Base-by-base conservation (phyloP, 2,113 vertebrate species). In the Thamnophis sirtalis region DNA sequence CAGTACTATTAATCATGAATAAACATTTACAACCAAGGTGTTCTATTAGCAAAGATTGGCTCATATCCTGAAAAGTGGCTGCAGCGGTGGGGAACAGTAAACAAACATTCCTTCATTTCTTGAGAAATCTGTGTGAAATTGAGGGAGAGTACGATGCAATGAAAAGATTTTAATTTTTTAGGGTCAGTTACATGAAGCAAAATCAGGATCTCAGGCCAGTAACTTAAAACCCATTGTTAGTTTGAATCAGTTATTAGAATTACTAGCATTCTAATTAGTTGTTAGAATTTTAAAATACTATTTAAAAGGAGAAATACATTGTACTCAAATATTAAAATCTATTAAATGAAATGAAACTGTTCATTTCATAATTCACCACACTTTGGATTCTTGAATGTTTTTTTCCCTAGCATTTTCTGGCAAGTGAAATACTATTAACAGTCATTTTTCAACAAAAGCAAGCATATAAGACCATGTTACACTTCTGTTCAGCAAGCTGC, bases 181-280 rank as follows among this genome's bases (percentile, higher is more conserved):
- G 8, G 19, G 21, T 89, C 5, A 86, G 48, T 17, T 91, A 49
- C 1, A 88, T 48, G 17, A 91, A 22, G 89, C 54, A 63, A n/a
- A 22, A 91, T 50, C 53, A 60, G 92, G 94, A 84, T 51, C 54
- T 85, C 2, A 90, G 80, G 87, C 91, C 87, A 22, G 4, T 51
- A 17, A 22, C 33, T n/a, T 91, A 28, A 51, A 38, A 28, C 48
- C n/a, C 4, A 86, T 58, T 26, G 33, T 51, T 21, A 80, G 24
- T 55, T 48, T 53, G 9, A 24, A 21, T n/a, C 15, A 86, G 38
- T 50, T 33, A 58, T 48, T 86, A 22, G 48, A 91, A 87, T 49
- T 63, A 50, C 22, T 86, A n/a, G 21, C 87, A 26, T 49, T 63
- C 38, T 86, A 19, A 19, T 54, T 15, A 86, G 51, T 84, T n/a